A percentile compares a stretch with the other conserved stretches of the same genome.
Conservation (phyloP, 2,888 invertebrate species). For the Ormia ochracea region DNA sequence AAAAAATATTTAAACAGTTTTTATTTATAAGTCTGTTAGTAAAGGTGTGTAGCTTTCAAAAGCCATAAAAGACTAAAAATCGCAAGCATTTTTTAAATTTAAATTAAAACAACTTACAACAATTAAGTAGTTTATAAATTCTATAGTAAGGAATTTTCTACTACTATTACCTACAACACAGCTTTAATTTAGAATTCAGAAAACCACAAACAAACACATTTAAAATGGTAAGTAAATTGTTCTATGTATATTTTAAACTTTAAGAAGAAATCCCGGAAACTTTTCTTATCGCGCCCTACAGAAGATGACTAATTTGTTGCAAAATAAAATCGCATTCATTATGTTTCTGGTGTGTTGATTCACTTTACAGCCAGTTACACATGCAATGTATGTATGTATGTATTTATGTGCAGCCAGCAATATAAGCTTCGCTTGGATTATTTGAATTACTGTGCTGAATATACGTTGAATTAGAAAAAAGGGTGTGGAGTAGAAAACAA, state of each 20-base stretch:
- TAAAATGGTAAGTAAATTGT: slow-evolving; percentile 52
- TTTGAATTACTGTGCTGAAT: neutral
- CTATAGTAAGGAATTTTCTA: slow-evolving; percentile 38
- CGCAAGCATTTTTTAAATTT: slow-evolving; percentile 53
- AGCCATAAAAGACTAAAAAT: slow-evolving; percentile 57
- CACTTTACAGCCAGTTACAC: neutral
- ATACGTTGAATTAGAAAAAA: neutral
- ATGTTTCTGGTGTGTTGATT: neutral
- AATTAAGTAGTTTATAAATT: slow-evolving; percentile 50
- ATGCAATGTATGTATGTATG: neutral
- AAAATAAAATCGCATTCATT: neutral
- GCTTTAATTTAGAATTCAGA: slow-evolving; percentile 49
- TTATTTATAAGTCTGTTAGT: slow-evolving; percentile 43
- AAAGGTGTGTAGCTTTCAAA: slow-evolving; percentile 50
- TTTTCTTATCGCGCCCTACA: neutral
- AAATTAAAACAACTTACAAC: slow-evolving; percentile 8
- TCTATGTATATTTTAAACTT: neutral
- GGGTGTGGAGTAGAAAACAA: slow-evolving; percentile 32
- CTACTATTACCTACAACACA: slow-evolving; percentile 45
- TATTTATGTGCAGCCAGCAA: neutral
- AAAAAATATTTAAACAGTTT: slow-evolving; percentile 23
- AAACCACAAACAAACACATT: slow-evolving; percentile 51
- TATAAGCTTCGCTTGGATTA: neutral
- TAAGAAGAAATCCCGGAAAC: neutral
- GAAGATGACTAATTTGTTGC: neutral